phyloP scores from a whole-genome alignment of 2,888 invertebrate species.

The Zele albiditarsus region DNA sequence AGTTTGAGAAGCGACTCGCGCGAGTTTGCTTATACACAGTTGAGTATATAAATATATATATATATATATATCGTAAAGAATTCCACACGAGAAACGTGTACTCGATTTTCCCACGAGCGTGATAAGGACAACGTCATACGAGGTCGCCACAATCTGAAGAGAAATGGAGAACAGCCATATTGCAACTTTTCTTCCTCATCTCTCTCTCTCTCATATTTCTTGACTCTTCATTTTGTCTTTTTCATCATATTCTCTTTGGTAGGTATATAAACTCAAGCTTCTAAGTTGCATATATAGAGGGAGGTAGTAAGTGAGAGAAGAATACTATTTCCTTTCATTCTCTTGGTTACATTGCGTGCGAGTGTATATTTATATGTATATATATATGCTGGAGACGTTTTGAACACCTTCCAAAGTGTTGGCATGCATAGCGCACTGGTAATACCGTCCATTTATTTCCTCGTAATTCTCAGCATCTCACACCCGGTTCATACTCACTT shows the following conservation, averaged over 20 bases:
- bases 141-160: conserved; percentile 58
- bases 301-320: not conserved
- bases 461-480: conserved; percentile 48
- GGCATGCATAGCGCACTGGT: conserved; percentile 39
- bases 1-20: conserved; percentile 22
- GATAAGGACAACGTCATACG: conserved; percentile 48
- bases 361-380: not conserved
- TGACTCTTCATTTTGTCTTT: conserved; percentile 1
- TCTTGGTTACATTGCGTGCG: not conserved
- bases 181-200: conserved; percentile 24
- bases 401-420: conserved; percentile 52
- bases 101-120: conserved; percentile 41
- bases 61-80: conserved; percentile 68
- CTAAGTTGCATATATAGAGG: not conserved
- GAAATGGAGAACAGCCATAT: conserved; percentile 48
- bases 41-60: not conserved
- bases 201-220: not conserved
- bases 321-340: not conserved
- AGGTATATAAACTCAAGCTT: not conserved
- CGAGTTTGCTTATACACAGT: conserved; percentile 59
- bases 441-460: conserved; percentile 52
- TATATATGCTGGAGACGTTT: conserved; percentile 44
- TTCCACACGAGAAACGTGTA: conserved; percentile 35
- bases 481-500: conserved; percentile 13
- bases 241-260: not conserved